Percentiles rank a stretch among this genome's conserved stretches.
phyloP scores from a whole-genome alignment of 2,888 invertebrate species.

The Apamea crenata region DNA sequence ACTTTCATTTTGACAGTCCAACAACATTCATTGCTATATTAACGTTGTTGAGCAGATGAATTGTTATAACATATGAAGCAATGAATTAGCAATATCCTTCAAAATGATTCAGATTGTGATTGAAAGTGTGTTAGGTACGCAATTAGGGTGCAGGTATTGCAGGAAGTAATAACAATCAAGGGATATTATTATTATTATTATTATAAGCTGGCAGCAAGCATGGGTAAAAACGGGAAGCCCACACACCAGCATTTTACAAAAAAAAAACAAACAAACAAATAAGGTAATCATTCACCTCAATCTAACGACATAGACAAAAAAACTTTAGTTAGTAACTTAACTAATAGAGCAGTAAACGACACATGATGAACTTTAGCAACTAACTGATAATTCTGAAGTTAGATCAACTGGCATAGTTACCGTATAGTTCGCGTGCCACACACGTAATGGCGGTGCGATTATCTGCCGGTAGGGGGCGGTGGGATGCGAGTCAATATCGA shows the following conservation, averaged over 20 bases:
- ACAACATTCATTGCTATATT: background rate
- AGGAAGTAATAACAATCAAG: background rate
- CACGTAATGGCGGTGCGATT: conserved; percentile 84
- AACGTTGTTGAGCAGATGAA: background rate
- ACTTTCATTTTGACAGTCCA: background rate
- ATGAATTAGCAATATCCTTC: background rate
- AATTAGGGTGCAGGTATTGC: background rate
- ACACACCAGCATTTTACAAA: background rate
- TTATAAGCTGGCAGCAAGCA: background rate
- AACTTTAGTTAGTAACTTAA: conserved; percentile 42
- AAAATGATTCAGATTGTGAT: too few species aligned
- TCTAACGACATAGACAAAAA: conserved; percentile 29
- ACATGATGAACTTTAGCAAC: conserved; percentile 65
- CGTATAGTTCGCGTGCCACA: conserved; percentile 79
- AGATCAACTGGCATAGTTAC: conserved; percentile 55
- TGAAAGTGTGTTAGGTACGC: too few species aligned
- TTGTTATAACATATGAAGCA: background rate
- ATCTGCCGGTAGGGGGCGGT: conserved; percentile 74
- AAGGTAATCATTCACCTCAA: conserved; percentile 33
- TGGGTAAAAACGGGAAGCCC: background rate
- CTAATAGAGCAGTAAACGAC: conserved; percentile 66
- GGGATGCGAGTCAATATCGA: conserved; percentile 50
- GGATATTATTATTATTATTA: too few species aligned
- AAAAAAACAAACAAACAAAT: conserved; percentile 23
- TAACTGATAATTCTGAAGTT: conserved; percentile 63